Evolutionary conservation across 2,797 vertebrate genomes (phyloP).

Genomic region (Sorex maritimensis): DNA sequence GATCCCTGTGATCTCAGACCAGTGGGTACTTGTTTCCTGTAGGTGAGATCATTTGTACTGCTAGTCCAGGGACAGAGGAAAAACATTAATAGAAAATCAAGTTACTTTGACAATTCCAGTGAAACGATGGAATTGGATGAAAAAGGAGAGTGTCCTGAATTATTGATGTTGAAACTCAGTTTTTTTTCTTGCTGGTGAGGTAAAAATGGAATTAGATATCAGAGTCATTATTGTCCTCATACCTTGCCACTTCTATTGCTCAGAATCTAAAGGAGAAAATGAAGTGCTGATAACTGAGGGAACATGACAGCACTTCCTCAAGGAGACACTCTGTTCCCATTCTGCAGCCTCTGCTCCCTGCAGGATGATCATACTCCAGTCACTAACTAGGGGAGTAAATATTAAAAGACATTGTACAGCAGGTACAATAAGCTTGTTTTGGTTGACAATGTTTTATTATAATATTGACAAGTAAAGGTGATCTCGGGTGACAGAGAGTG

Average conservation of each 20-base stretch:
- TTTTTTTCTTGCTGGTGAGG: background rate
- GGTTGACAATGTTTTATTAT: background rate
- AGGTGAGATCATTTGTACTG: background rate
- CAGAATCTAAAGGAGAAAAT: background rate
- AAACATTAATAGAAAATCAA: background rate
- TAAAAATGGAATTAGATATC: background rate
- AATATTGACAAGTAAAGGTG: background rate
- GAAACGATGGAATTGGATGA: background rate
- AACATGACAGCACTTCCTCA: background rate
- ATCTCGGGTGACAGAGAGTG: too few species aligned
- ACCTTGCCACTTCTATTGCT: background rate
- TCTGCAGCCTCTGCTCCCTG: background rate
- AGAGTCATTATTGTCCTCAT: background rate
- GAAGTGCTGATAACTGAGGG: background rate
- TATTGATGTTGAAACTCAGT: background rate
- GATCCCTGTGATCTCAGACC: background rate
- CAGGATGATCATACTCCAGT: background rate
- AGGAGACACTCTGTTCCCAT: background rate
- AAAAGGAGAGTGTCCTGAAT: background rate
- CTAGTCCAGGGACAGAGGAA: background rate
- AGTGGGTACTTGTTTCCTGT: background rate
- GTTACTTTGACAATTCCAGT: background rate
- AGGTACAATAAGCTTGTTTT: background rate
- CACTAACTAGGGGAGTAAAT: background rate
- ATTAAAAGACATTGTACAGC: background rate